Evolutionary conservation across 2,797 vertebrate genomes (phyloP), one percentile per base, ranked within the genome.

Genomic region (Carcharodon carcharias): DNA sequence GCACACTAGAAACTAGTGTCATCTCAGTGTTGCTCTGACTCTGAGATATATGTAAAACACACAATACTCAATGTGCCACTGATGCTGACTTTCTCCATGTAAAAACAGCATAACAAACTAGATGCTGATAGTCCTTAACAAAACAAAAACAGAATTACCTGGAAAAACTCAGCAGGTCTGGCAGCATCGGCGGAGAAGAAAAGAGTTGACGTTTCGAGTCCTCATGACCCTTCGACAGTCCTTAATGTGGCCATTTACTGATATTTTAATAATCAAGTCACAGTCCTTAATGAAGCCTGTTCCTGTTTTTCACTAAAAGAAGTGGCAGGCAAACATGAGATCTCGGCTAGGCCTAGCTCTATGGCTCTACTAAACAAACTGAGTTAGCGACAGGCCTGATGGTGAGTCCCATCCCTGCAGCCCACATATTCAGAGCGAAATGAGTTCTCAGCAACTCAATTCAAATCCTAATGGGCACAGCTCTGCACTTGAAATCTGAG

Each of bases 391-490:
- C 63, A 69, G 93, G 23, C 26, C 93, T 50, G 14, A 4, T 50
- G 23, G 40, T 50, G 23, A 95, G 12, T 21, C 18, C 69, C 35
- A 5, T 73, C 50, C 71, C 94, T 45, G 4, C 18, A 56, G 94
- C 50, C 69, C 28, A 18, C 67, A 18, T 56, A 95, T 18, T 73
- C 31, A 71, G 40, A 54, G 67, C 58, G 67, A 73, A 71, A 77
- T 95, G 14, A 35, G 40, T 77, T 77, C 26, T 71, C 16, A 54
- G 28, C 2, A 92, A 58, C 89, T 92, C 31, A 14, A 92, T 92
- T 92, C 89, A 95, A 95, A 73, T 54, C 94, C 94, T 95, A 56
- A 95, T 77, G 31, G 94, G 77, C 58, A 35, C 45, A n/a, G 94
- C 69, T 95, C 28, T 56, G 45, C 69, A 77, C 50, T 77, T 95